These are phyloP conservation scores for Oreortyx pictus DNA, from an alignment of 2,797 vertebrate species.

Conservation along the genomic window DNA sequence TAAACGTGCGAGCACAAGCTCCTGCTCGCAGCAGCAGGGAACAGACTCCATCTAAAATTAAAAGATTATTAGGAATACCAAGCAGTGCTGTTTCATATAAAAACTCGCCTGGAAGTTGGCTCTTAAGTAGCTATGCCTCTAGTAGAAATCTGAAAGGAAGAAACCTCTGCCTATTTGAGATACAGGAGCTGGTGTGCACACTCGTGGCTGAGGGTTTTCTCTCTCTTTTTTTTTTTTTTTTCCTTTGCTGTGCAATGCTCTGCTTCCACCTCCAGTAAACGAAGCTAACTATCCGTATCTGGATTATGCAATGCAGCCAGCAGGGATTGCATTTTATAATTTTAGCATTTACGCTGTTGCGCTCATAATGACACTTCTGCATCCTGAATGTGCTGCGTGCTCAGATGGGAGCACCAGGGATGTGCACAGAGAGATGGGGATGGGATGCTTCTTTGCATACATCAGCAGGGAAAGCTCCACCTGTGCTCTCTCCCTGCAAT, in stretches of 20 bases:
- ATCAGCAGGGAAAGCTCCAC: not conserved
- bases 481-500: not conserved
- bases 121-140: not conserved
- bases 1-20: not conserved
- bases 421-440: accelerated
- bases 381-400: not conserved
- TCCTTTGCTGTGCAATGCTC: not conserved
- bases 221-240: too few relatives aligned
- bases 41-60: not conserved
- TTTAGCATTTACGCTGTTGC: not conserved
- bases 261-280: not conserved
- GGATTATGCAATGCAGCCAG: not conserved
- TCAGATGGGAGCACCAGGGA: not conserved
- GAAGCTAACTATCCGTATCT: not conserved
- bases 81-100: not conserved
- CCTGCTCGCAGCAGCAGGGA: not conserved
- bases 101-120: not conserved
- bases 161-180: not conserved
- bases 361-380: not conserved
- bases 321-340: not conserved
- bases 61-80: not conserved
- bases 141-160: not conserved
- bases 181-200: not conserved
- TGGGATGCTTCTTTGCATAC: not conserved
- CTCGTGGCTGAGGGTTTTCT: not conserved